Percentiles rank a stretch among this genome's conserved stretches.
Evolutionary conservation across 1,140 invertebrate genomes (phyloP).

Genomic region (Nilaparvata lugens): DNA sequence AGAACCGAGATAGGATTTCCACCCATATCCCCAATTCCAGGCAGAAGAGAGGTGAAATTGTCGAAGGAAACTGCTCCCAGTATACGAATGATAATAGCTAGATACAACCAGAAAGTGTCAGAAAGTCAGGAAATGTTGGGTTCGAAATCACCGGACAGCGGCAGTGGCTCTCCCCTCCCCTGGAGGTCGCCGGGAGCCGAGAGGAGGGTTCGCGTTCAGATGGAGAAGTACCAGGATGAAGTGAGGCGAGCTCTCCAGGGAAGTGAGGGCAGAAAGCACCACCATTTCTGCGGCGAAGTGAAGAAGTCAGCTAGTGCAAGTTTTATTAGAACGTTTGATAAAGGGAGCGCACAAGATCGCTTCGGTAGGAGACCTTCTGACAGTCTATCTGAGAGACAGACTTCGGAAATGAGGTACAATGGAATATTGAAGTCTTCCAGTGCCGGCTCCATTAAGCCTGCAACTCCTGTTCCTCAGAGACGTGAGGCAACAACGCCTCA

Average conservation of each 20-base stretch:
- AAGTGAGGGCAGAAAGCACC: slow-evolving; percentile 9
- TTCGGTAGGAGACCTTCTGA: slow-evolving; percentile 6
- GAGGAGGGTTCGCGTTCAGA: slow-evolving; percentile 43
- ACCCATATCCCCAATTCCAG: slow-evolving; percentile 18
- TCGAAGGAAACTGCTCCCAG: slow-evolving; percentile 51
- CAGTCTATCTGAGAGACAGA: slow-evolving; percentile 18
- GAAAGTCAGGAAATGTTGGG: slow-evolving; percentile 28
- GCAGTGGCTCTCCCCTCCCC: slow-evolving; percentile 44
- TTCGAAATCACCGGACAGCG: slow-evolving; percentile 40
- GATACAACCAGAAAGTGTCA: slow-evolving; percentile 43
- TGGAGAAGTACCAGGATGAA: slow-evolving; percentile 45
- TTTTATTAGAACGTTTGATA: slow-evolving; percentile 27
- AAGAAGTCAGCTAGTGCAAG: slow-evolving; percentile 49
- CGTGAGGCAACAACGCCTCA: not conserved
- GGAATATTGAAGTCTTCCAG: slow-evolving; percentile 34
- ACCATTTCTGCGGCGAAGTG: slow-evolving; percentile 31
- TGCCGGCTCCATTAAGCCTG: slow-evolving; percentile 31
- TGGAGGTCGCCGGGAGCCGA: slow-evolving; percentile 49
- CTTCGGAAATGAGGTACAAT: slow-evolving; percentile 3
- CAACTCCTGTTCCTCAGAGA: slow-evolving; percentile 18
- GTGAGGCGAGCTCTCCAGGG: slow-evolving; percentile 22
- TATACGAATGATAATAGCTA: slow-evolving; percentile 54
- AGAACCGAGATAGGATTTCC: slow-evolving; percentile 17
- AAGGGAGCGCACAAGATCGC: slow-evolving; percentile 7
- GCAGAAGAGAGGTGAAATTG: slow-evolving; percentile 17